Percentiles rank a stretch among this genome's conserved stretches.
These are phyloP conservation scores for Channa striata DNA, from an alignment of 2,797 vertebrate species.

Conservation along the genomic window DNA sequence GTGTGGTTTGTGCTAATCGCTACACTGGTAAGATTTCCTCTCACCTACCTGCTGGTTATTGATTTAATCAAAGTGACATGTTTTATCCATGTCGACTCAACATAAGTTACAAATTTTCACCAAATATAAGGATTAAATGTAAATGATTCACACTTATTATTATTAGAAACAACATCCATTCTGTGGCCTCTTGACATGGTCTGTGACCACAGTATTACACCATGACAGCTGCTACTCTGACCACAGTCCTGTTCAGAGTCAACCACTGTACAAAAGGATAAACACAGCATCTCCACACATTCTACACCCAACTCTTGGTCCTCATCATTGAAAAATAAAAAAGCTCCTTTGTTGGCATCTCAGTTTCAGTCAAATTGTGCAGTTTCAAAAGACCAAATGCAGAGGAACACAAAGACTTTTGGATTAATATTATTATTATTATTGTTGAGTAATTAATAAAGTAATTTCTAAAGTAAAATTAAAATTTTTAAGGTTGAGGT, in stretches of 20 bases:
- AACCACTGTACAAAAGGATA: conserved; percentile 22
- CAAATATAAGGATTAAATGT: conserved; percentile 2
- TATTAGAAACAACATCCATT: conserved; percentile 12
- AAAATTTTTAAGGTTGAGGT: no score
- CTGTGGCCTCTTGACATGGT: conserved; percentile 30
- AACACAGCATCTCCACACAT: conserved; percentile 28
- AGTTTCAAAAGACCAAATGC: neutral
- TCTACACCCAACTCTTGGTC: conserved; percentile 3
- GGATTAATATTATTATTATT: no score
- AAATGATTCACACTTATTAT: conserved; percentile 5
- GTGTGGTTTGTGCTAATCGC: neutral
- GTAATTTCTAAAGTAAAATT: neutral
- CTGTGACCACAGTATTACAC: conserved; percentile 23
- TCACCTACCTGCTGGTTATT: neutral
- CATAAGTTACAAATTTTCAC: conserved; percentile 10
- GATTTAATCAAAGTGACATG: neutral
- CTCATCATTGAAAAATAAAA: conserved; percentile 6
- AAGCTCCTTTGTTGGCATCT: neutral
- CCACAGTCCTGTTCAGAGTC: conserved; percentile 43
- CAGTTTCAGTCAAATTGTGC: neutral
- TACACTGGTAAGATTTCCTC: neutral
- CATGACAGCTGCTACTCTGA: conserved; percentile 19
- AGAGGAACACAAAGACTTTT: no score
- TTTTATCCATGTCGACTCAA: conserved; percentile 1
- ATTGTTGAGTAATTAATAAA: neutral